Evolutionary conservation across 1,140 invertebrate species (phyloP).

Genomic region (Acromyrmex charruanus): DNA sequence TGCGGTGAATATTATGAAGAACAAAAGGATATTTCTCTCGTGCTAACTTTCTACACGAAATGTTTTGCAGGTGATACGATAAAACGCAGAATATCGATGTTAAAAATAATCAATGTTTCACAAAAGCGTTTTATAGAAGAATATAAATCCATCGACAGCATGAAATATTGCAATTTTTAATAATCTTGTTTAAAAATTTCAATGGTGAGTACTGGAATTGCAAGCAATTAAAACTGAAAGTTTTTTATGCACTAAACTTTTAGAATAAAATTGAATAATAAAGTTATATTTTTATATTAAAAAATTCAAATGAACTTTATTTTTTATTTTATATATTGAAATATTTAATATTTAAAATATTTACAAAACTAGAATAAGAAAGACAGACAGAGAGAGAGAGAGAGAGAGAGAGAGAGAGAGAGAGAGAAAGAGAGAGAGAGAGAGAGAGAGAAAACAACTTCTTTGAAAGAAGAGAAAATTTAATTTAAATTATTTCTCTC

Average conservation of each 20-base stretch:
- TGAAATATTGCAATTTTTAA: slow-evolving; percentile 13
- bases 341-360: background rate
- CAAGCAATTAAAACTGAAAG: slow-evolving; percentile 14
- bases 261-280: background rate
- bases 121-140: background rate
- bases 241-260: background rate
- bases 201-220: background rate
- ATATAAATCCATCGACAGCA: background rate
- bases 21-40: background rate
- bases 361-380: background rate
- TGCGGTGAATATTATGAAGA: slow-evolving; percentile 21
- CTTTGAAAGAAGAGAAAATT: background rate
- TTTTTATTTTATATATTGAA: background rate
- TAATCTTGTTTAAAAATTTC: slow-evolving; percentile 5
- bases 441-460: too few relatives aligned
- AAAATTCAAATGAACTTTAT: background rate
- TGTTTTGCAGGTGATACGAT: background rate
- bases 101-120: slow-evolving; percentile 5
- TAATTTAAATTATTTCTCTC: background rate
- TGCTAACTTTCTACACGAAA: background rate
- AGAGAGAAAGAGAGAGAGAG: too few relatives aligned
- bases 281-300: background rate
- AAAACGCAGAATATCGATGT: background rate
- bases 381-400: too few relatives aligned
- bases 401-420: too few relatives aligned